Base-by-base conservation (phyloP, 1,140 invertebrate species). In the Procambarus clarkii region DNA sequence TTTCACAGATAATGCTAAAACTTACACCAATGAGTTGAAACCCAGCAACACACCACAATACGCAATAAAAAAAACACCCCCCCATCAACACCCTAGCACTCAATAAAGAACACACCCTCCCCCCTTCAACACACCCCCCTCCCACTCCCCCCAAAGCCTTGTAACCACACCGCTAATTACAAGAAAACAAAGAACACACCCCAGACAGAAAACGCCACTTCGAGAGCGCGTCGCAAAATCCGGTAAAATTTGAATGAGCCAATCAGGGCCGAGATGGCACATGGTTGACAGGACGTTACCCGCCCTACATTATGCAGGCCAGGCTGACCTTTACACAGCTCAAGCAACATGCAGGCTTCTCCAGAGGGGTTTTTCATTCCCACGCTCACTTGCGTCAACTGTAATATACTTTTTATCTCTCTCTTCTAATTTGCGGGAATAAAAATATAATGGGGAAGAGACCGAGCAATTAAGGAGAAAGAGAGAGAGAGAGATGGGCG, bases 201-300 rank as follows among this genome's bases (percentile, higher is more conserved):
- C 13, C 60, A 64, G 60, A 64, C 60, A 64, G 11, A 64, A 11
- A 64, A 64, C 60, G 18, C 60, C 13, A 3, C 60, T 15, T 64
- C 60, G 11, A 64, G 4, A 64, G 18, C 60, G 13, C 13, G 60
- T 64, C 60, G 60, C 18, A 18, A 21, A 4, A 4, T 18, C 69
- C 69, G 15, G 11, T 88, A 71, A 79, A 88, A 88, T 60, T 71
- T 88, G 45, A 69, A 88, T 88, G 78, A 77, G 78, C 50, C 86
- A 88, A 88, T 88, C 86, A 81, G 86, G 86, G 77, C 15, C 50
- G 86, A 88, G 86, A 81, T 88, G 78, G 86, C 86, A 88, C 86
- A 80, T 80, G 86, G 86, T 88, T 88, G 86, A 88, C 86, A 71
- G 86, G 58, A 69, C 58, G 86, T 88, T 88, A 64, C 86, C 80